Evolutionary conservation across 2,113 vertebrate species (phyloP), one percentile per base, ranked within the genome.

Genomic region (Hippocampus zosterae): DNA sequence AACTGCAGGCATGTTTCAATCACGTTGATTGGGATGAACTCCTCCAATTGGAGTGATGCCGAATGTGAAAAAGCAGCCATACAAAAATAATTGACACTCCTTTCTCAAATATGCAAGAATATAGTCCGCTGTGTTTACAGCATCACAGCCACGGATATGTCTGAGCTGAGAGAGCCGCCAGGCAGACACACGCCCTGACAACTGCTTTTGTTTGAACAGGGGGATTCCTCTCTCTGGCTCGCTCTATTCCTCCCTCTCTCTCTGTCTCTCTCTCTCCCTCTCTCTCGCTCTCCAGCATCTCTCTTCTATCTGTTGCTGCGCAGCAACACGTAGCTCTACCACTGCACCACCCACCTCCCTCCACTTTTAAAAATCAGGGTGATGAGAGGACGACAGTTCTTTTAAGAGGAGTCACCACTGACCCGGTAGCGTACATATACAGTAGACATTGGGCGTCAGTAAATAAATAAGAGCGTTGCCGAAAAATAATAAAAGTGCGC

Each of bases 241-340:
- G 66, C 40, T 27, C 37, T 65, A 53, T 41, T 19, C 9, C 44
- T 3, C 33, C 46, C 42, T 33, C 69, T 67, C 27, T 37, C 25
- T 53, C 52, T 71, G 13, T 15, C 42, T 63, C 52, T 48, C n/a
- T 19, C 25, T 8, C 41, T 61, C 69, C 57, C 27, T 60, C 25
- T 53, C 52, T 72, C 37, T 25, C 42, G 57, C 66, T 50, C n/a
- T 19, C 42, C 40, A 55, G 46, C 55, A 55, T 62, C 16, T 40
- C 72, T 66, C 73, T 29, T 77, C 67, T 89, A 82, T 88, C 85
- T 88, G 84, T 88, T 87, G 88, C 84, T 87, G 87, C 81, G 80
- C 87, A 87, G 88, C 90, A 92, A 91, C 89, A 89, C 81, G 81
- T 89, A 84, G 83, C 84, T 69, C 64, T 78, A 74, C 72, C 69